A percentile compares a stretch with the other conserved stretches of the same genome.
Evolutionary conservation across 2,888 invertebrate species (phyloP).

Genomic region (Rotaria macrura): DNA sequence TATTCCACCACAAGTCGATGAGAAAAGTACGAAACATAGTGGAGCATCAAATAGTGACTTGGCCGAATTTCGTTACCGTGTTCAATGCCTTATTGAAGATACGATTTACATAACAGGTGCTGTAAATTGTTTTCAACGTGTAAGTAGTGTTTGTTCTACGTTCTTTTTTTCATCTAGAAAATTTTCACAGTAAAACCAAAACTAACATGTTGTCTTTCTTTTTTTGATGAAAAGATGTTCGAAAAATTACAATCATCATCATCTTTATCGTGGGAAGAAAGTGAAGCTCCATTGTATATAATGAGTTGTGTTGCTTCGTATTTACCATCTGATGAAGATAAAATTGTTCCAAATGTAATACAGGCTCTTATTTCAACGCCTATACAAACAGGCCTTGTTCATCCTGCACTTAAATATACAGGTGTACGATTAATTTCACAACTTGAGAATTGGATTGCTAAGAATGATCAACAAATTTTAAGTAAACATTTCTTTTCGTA

Average conservation of each 20-base stretch:
- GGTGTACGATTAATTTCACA: slow-evolving; percentile 73
- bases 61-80: slow-evolving; percentile 69
- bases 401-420: slow-evolving; percentile 76
- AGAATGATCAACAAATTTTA: slow-evolving; percentile 65
- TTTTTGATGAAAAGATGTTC: slow-evolving; percentile 52
- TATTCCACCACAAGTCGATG: slow-evolving; percentile 67
- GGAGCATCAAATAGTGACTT: slow-evolving; percentile 53
- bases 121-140: slow-evolving; percentile 76
- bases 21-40: neutral
- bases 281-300: slow-evolving; percentile 81
- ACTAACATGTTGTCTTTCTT: no score
- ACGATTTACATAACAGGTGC: slow-evolving; percentile 91
- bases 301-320: slow-evolving; percentile 91
- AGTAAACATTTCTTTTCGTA: neutral
- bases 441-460: slow-evolving; percentile 84
- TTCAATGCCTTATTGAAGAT: slow-evolving; percentile 84
- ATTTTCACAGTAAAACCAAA: no score
- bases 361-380: slow-evolving; percentile 66
- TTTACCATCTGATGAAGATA: slow-evolving; percentile 78
- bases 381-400: slow-evolving; percentile 55
- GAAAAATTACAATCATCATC: slow-evolving; percentile 53
- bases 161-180: neutral
- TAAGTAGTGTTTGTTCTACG: no score
- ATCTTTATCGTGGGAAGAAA: slow-evolving; percentile 72
- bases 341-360: slow-evolving; percentile 81